Evolutionary conservation across 2,888 invertebrate genomes (phyloP), one percentile per base, ranked within the genome.

Genomic region (Hesperia comma): DNA sequence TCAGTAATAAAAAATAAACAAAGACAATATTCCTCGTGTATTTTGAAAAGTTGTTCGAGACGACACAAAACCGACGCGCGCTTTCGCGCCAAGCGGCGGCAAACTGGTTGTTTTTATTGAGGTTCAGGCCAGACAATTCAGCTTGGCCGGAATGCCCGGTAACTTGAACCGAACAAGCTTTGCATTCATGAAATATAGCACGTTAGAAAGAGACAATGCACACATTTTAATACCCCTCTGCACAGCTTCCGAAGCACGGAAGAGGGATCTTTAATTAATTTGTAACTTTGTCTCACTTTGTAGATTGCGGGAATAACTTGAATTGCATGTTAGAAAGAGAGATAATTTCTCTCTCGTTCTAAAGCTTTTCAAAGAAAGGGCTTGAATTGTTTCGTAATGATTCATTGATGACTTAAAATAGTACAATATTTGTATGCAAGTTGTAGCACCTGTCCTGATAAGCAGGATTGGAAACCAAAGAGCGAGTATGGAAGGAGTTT

Each of bases 51-150:
- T 61, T 17, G 7, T 26, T 32, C 21, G 33, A 40, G 26, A 8
- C 6, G 46, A 57, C 56, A 56, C 56, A 43, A 49, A n/a, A 32
- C 19, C 71, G 69, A 68, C 74, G 75, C 74, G 70, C 69, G 70
- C 71, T 74, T 73, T 78, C 76, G 74, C 75, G 76, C 75, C 73
- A 66, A 77, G 76, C 75, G 75, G 74, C 76, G 74, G 70, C 72
- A 74, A 79, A 80, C 82, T 79, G 78, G 83, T 82, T 79, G 49
- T 49, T 49, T 49, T 49, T 77, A 62, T 26, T 53, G 53, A 26
- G 26, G n/a, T 32, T 32, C 26, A 53, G 53, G n/a, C 53, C 26
- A 26, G 26, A 26, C 53, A 32, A 53, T 32, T 32, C 53, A 53
- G 73, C 66, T 69, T 74, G 75, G 70, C 32, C 49, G 19, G 17